Conservation (phyloP, 2,113 vertebrate genomes). For the Peucedramus taeniatus region DNA sequence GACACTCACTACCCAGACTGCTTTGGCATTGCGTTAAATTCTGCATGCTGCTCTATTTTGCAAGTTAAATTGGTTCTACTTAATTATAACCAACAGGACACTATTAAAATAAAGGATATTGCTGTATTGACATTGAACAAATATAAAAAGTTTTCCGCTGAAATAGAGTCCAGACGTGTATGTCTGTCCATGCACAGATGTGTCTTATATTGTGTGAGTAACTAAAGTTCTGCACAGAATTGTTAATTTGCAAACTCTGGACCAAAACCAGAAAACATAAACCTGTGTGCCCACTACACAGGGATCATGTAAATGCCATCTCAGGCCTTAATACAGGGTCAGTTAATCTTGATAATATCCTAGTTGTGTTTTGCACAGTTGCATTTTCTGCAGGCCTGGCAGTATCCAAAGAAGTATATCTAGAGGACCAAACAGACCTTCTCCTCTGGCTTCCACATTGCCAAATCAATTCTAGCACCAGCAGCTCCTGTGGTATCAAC, state of each 20-base stretch:
- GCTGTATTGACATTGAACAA: background rate
- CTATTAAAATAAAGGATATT: background rate
- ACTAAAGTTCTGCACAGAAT: background rate
- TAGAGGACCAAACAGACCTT: background rate
- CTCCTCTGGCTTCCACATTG: background rate
- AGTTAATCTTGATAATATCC: background rate
- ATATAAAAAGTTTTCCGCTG: background rate
- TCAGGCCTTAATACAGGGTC: background rate
- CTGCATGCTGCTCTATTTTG: background rate
- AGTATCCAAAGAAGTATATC: background rate
- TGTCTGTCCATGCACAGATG: background rate
- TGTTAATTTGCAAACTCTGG: background rate
- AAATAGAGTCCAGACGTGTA: background rate
- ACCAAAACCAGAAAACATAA: background rate
- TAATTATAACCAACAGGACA: background rate
- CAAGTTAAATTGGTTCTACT: background rate
- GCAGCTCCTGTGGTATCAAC: background rate
- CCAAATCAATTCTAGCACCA: background rate
- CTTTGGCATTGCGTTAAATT: background rate
- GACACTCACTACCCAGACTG: background rate
- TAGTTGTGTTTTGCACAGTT: background rate
- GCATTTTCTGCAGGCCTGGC: background rate
- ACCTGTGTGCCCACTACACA: background rate
- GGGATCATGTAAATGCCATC: background rate
- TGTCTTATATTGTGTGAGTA: background rate